These are phyloP conservation scores for Antheraea yamamai DNA, from an alignment of 2,888 invertebrate species.

Conservation along the genomic window DNA sequence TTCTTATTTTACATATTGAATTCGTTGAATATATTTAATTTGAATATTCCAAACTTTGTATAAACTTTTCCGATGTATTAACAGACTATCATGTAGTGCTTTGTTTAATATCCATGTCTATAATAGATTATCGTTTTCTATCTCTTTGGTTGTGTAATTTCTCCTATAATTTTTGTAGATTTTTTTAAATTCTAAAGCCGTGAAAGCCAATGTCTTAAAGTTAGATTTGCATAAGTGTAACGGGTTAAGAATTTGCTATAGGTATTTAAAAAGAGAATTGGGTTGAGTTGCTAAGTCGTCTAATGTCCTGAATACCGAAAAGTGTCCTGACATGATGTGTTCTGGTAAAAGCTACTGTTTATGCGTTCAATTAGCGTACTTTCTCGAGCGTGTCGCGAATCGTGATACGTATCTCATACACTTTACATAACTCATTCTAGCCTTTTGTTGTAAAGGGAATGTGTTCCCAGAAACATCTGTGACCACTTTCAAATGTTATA, in stretches of 20 bases:
- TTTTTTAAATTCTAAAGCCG: not conserved
- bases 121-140: not conserved
- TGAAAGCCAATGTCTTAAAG: not conserved
- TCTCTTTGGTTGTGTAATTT: not conserved
- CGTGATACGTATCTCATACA: conserved; percentile 37
- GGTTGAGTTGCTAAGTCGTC: not conserved
- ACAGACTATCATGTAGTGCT: not conserved
- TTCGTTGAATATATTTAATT: not conserved
- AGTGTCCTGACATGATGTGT: conserved; percentile 21
- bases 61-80: not conserved
- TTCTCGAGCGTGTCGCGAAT: conserved; percentile 32
- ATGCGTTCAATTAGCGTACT: conserved; percentile 43
- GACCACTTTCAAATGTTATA: conserved; percentile 13
- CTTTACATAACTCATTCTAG: conserved; percentile 38
- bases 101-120: not conserved
- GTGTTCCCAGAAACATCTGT: conserved; percentile 17
- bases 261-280: not conserved
- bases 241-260: not conserved
- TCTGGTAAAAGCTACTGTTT: conserved; percentile 42
- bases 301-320: not conserved
- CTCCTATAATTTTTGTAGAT: not conserved
- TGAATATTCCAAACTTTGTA: not conserved
- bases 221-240: not conserved
- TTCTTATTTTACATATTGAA: not conserved
- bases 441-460: conserved; percentile 28